Evolutionary conservation across 1,140 invertebrate species (phyloP), one percentile per base, ranked within the genome.

Genomic region (Dufourea novaeangliae): DNA sequence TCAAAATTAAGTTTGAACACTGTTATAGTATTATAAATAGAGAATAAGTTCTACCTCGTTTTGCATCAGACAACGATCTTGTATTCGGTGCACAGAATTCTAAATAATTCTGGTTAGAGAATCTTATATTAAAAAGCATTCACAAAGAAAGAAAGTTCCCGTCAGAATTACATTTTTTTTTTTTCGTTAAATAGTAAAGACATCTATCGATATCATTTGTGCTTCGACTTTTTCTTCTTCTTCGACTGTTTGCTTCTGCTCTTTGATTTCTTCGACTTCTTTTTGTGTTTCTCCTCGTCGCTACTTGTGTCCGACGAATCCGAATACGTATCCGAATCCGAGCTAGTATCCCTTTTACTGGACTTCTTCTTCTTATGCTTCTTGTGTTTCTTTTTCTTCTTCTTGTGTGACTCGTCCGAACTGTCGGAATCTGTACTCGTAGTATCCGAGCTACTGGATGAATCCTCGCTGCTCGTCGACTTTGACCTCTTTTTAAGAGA

Each of bases 181-280:
- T n/a, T n/a, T n/a, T n/a, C n/a, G n/a, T n/a, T 29, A 57, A 72
- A 52, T 39, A 37, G 64, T 41, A 70, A 61, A 56, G 22, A 68
- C 12, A 56, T 80, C 73, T 90, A 92, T 52, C 75, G 87, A 62
- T 88, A 89, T 92, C 91, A 93, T 90, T 93, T 93, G 67, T 93
- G 92, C 78, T 93, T 93, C 1, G 91, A 91, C 83, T 93, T 94
- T 84, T 93, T 93, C 79, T 93, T 94, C 69, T 94, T 94, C 84
- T 94, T 94, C 22, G 92, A 88, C 54, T 91, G 90, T 80, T 94
- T 94, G 39, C 89, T 93, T 32, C 89, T 92, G 54, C 78, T 89
- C 71, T 90, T 93, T 20, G 90, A 91, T 67, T 92, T 91, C 54
- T 93, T 93, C 6, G 90, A 91, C 59, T 93, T 92, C 75, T 93